Evolutionary conservation across 2,888 invertebrate genomes (phyloP), one percentile per base, ranked within the genome.

Genomic region (Cacoxenus indagator): DNA sequence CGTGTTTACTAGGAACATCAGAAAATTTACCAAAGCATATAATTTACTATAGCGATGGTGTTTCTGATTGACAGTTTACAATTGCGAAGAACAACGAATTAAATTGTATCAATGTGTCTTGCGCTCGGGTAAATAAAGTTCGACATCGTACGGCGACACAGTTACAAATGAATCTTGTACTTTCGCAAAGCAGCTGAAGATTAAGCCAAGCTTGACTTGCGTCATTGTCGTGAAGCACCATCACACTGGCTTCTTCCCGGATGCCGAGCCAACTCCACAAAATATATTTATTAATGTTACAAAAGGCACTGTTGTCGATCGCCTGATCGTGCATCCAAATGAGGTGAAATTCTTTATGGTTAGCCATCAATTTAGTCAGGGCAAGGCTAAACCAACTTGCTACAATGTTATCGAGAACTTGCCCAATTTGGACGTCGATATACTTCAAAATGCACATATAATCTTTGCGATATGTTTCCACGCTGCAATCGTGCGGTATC

Each of bases 211-310:
- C 64, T 92, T 99, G 26, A 94, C 97, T 31, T 98, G 97, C 87
- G 89, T 98, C 54, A 94, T 98, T 8, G 98, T 99, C 0, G 98
- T 99, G 87, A 99, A 99, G 88, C 91, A 99, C 0, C 99, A 99
- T 89, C 98, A 99, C 85, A 96, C 97, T 0, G 91, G 98, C 84
- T 88, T 89, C 77, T 87, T 89, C 74, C 87, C 90, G n/a, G 37
- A 29, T 0, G 68, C 65, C 0, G 22, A 26, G 0, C 48, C 76
- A 5, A 66, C 72, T 29, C 66, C 89, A 74, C 89, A 85, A 75
- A 90, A 90, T 89, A 91, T 88, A 81, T 93, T 92, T 74, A 85
- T 89, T 4, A 96, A 95, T 85, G 95, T 96, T 0, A 92, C 92
- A 4, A 95, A 96, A 0, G 97, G 97, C 0, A 96, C 96, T 0